A percentile compares a stretch with the other conserved stretches of the same genome.
These are phyloP conservation scores for Diploscapter pachys DNA, from an alignment of 1,140 invertebrate genomes.

Conservation along the genomic window DNA sequence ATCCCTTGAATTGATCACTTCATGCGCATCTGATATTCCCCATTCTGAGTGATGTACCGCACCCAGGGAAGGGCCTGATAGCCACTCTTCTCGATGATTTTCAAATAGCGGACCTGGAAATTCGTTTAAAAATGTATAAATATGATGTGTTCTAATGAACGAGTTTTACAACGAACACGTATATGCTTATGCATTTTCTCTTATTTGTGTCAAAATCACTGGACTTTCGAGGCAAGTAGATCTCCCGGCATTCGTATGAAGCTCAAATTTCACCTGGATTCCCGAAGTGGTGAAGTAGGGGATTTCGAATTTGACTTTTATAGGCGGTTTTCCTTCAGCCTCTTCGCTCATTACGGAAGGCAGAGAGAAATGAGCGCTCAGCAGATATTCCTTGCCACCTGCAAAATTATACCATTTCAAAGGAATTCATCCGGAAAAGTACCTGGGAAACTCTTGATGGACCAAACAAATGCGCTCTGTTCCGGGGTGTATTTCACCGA, in stretches of 20 bases:
- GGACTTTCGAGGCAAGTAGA: not conserved
- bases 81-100: slow-evolving; percentile 99
- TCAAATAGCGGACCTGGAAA: slow-evolving; percentile 79
- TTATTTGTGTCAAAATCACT: too few relatives aligned
- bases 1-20: slow-evolving; percentile 13
- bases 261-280: slow-evolving; percentile 73
- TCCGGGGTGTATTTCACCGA: slow-evolving; percentile 65
- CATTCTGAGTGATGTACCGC: slow-evolving; percentile 91
- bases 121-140: slow-evolving; percentile 6
- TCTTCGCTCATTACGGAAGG: slow-evolving; percentile 88
- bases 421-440: too few relatives aligned
- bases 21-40: slow-evolving; percentile 92
- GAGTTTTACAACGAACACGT: too few relatives aligned
- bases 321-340: slow-evolving; percentile 91
- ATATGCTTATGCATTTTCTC: too few relatives aligned
- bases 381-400: slow-evolving; percentile 94
- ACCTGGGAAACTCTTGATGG: slow-evolving; percentile 59
- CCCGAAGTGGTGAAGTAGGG: slow-evolving; percentile 99
- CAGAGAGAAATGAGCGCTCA: slow-evolving; percentile 96
- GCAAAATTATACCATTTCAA: slow-evolving; percentile 6
- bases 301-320: slow-evolving; percentile 99
- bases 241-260: not conserved
- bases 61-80: slow-evolving; percentile 99
- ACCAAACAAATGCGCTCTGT: slow-evolving; percentile 66
- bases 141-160: slow-evolving; percentile 33